A percentile compares a stretch with the other conserved stretches of the same genome.
These are phyloP conservation scores for Griposia aprilina DNA, from an alignment of 2,888 invertebrate genomes.

Conservation along the genomic window DNA sequence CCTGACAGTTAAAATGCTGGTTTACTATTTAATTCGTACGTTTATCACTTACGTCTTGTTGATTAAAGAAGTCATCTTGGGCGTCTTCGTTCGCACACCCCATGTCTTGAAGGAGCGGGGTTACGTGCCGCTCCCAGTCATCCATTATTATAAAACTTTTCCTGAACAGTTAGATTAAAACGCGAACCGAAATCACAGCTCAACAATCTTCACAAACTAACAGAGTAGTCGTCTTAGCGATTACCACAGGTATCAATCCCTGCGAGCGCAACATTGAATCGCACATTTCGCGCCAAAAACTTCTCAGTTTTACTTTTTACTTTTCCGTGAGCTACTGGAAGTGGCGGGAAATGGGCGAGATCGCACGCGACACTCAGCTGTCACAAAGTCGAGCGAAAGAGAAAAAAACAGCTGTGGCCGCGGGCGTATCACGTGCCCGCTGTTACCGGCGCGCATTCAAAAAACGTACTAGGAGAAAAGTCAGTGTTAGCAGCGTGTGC, in stretches of 20 bases:
- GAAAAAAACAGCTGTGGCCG: conserved; percentile 86
- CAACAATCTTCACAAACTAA: conserved; percentile 81
- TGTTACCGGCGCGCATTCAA: conserved; percentile 88
- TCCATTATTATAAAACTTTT: conserved; percentile 85
- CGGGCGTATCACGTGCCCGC: conserved; percentile 88
- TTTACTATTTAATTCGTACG: conserved; percentile 42
- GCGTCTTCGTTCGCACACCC: conserved; percentile 89
- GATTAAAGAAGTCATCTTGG: conserved; percentile 91
- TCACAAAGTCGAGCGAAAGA: conserved; percentile 86
- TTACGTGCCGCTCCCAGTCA: conserved; percentile 91
- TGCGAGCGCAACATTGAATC: conserved; percentile 66
- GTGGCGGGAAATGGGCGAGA: conserved; percentile 86
- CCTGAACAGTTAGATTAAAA: conserved; percentile 73
- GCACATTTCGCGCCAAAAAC: conserved; percentile 89
- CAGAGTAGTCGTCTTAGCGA: conserved; percentile 78
- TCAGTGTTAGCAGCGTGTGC: conserved; percentile 81
- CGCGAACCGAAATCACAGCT: conserved; percentile 81
- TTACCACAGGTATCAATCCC: conserved; percentile 76
- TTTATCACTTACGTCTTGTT: conserved; percentile 90
- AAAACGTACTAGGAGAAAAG: conserved; percentile 87
- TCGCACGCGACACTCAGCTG: conserved; percentile 87
- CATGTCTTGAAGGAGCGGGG: conserved; percentile 91
- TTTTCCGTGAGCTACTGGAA: conserved; percentile 78
- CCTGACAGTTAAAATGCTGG: neutral
- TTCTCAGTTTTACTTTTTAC: conserved; percentile 74